Percentiles rank a stretch among this genome's conserved stretches.
Conservation (phyloP, 1,140 invertebrate genomes). For the Drosophila subobscura region DNA sequence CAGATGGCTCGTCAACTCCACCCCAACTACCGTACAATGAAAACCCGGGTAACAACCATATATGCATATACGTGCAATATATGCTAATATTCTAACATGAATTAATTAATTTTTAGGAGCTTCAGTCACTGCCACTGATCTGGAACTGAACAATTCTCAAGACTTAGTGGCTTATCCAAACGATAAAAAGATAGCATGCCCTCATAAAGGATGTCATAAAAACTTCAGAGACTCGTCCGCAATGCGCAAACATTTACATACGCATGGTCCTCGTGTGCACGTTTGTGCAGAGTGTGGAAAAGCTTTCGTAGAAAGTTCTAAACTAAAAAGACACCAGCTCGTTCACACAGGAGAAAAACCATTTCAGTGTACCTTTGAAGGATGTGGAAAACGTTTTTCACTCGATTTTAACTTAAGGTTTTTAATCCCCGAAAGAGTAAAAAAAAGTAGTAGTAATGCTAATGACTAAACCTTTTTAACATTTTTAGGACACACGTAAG, state of each 20-base stretch:
- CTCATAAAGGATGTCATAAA: conserved; percentile 97
- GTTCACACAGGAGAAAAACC: conserved; percentile 98
- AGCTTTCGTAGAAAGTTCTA: conserved; percentile 98
- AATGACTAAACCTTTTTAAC: neutral
- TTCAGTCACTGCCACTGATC: conserved; percentile 4
- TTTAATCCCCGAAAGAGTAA: conserved; percentile 8
- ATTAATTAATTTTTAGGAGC: conserved; percentile 7
- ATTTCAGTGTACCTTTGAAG: conserved; percentile 99
- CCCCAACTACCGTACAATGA: conserved; percentile 13
- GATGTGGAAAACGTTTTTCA: conserved; percentile 98
- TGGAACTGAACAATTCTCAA: conserved; percentile 14
- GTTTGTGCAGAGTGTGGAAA: conserved; percentile 99
- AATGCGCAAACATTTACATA: conserved; percentile 99
- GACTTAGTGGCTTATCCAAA: conserved; percentile 19
- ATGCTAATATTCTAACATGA: neutral
- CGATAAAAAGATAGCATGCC: conserved; percentile 89
- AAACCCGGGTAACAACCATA: conserved; percentile 16
- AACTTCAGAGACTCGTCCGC: conserved; percentile 99
- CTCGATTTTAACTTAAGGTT: conserved; percentile 95
- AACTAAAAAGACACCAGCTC: conserved; percentile 96
- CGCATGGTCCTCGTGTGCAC: conserved; percentile 97
- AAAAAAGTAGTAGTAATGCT: too few relatives aligned
- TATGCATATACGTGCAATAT: neutral
- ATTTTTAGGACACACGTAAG: conserved; percentile 95
- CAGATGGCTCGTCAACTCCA: conserved; percentile 5